Conservation (phyloP, 2,888 invertebrate species). For the Hydroisotoma schaefferi region DNA sequence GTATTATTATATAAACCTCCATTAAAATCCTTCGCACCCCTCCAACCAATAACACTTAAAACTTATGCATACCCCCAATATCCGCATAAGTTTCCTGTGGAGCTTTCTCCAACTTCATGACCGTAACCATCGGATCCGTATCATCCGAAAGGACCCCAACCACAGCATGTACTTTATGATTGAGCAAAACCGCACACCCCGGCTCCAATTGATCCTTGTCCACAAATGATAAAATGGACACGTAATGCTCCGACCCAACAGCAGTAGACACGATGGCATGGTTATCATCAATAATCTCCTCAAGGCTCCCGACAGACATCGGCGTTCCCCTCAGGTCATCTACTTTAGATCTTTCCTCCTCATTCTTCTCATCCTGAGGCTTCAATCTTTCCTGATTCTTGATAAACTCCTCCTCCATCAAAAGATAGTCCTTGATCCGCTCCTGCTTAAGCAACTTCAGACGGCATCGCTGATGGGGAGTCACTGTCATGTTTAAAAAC, state of each 20-base stretch:
- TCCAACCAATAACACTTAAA: no score
- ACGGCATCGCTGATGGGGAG: slow-evolving; percentile 95
- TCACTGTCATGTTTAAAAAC: slow-evolving; percentile 62
- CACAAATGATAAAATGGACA: slow-evolving; percentile 97
- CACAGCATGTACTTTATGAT: slow-evolving; percentile 99
- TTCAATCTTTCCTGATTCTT: slow-evolving; percentile 96
- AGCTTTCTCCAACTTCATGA: slow-evolving; percentile 99
- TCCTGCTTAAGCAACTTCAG: slow-evolving; percentile 92
- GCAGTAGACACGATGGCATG: slow-evolving; percentile 99
- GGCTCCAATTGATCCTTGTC: slow-evolving; percentile 99
- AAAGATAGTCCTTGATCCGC: slow-evolving; percentile 94
- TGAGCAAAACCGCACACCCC: slow-evolving; percentile 94
- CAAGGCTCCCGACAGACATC: slow-evolving; percentile 99
- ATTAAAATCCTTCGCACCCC: neutral
- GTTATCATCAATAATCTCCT: slow-evolving; percentile 99
- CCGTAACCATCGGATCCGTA: slow-evolving; percentile 99
- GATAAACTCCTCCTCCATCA: slow-evolving; percentile 99
- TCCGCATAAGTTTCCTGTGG: slow-evolving; percentile 99
- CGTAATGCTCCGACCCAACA: slow-evolving; percentile 98
- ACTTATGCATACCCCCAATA: slow-evolving; percentile 73
- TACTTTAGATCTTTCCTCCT: slow-evolving; percentile 55
- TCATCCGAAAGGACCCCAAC: slow-evolving; percentile 98
- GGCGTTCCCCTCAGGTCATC: slow-evolving; percentile 98
- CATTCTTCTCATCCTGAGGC: slow-evolving; percentile 98
- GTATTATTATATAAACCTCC: neutral